These are phyloP conservation scores for Gymnothorax javanicus DNA, from an alignment of 2,797 vertebrate genomes.

Conservation along the genomic window DNA sequence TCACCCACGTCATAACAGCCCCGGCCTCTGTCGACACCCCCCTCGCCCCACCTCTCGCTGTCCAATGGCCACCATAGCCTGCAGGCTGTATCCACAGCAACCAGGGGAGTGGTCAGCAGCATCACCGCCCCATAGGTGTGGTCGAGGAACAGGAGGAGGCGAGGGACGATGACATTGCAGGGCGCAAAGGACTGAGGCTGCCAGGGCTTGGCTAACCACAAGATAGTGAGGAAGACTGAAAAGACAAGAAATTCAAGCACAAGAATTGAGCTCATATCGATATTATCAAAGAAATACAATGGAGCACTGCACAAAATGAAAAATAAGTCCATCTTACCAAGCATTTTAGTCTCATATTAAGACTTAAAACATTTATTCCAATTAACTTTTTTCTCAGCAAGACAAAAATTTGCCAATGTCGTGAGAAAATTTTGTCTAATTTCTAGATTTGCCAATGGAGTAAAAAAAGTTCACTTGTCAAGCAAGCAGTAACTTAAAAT, in stretches of 20 bases:
- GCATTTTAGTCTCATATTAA: too few relatives aligned
- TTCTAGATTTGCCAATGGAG: too few relatives aligned
- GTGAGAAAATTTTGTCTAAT: too few relatives aligned
- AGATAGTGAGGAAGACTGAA: conserved; percentile 20
- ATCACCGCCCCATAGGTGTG: conserved; percentile 37
- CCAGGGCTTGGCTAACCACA: conserved; percentile 2
- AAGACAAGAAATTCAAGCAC: background rate
- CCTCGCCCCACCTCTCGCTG: background rate
- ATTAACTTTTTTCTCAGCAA: too few relatives aligned
- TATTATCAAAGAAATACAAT: background rate
- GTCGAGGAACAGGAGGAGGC: conserved; percentile 38
- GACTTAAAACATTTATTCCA: too few relatives aligned
- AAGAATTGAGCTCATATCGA: background rate
- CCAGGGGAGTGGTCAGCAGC: conserved; percentile 38
- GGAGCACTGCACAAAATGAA: too few relatives aligned
- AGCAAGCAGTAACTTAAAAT: too few relatives aligned
- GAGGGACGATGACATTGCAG: conserved; percentile 33
- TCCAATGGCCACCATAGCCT: background rate
- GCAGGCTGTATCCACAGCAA: conserved; percentile 32
- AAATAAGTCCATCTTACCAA: too few relatives aligned
- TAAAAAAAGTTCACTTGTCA: too few relatives aligned
- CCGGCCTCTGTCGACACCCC: background rate
- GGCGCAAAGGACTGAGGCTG: background rate
- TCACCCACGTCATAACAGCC: background rate
- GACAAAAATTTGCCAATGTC: too few relatives aligned